These are phyloP conservation scores for Epinephelus cyanopodus DNA, from an alignment of 2,113 vertebrate genomes.

Conservation along the genomic window DNA sequence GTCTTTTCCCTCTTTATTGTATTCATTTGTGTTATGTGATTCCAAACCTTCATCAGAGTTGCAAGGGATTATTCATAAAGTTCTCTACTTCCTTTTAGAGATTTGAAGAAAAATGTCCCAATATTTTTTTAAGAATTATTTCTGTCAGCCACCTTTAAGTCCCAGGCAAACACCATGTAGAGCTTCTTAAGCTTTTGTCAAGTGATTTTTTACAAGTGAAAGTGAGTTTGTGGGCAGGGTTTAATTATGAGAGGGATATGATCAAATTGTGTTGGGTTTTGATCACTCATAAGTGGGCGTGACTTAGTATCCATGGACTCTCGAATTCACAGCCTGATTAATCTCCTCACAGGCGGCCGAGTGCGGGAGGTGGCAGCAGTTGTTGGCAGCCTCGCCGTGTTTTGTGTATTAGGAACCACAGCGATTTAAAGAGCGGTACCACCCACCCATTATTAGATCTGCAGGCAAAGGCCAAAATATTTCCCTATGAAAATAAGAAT, in stretches of 20 bases:
- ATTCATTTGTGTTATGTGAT: too few relatives aligned
- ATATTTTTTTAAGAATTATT: too few relatives aligned
- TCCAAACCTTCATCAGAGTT: too few relatives aligned
- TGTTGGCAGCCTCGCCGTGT: background rate
- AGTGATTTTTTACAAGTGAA: background rate
- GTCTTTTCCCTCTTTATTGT: too few relatives aligned
- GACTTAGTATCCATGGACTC: background rate
- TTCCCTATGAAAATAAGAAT: background rate
- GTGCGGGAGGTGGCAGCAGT: background rate
- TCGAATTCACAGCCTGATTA: background rate
- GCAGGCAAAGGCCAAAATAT: background rate
- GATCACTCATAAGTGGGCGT: background rate
- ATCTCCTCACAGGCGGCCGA: background rate
- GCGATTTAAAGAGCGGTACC: background rate
- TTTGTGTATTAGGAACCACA: background rate
- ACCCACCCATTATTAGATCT: background rate
- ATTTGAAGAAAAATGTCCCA: too few relatives aligned
- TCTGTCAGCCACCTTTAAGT: too few relatives aligned
- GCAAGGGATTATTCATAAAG: too few relatives aligned
- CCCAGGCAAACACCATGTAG: background rate
- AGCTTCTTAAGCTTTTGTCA: background rate
- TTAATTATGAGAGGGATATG: background rate
- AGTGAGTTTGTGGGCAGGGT: background rate
- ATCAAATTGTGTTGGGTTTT: background rate
- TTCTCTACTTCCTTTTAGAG: too few relatives aligned